phyloP scores from a whole-genome alignment of 2,888 invertebrate genomes.

The Polyploca ridens region DNA sequence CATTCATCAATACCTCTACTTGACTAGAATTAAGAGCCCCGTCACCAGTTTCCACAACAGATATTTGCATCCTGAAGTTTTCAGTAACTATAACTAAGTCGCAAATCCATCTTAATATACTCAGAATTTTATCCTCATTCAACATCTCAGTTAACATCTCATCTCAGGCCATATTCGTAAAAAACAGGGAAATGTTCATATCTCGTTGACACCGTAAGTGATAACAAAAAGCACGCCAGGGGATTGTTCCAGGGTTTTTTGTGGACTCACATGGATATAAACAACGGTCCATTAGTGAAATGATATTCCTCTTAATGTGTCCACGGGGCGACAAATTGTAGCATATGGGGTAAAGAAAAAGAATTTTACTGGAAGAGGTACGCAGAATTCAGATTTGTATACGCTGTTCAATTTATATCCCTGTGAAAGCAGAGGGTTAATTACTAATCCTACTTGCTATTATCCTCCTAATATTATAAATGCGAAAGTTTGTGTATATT shows the following conservation, averaged over 20 bases:
- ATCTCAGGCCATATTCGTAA: neutral
- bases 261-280: slow-evolving; percentile 47
- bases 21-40: neutral
- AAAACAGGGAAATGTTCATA: neutral
- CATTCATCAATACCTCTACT: too few species aligned
- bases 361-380: slow-evolving; percentile 34
- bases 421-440: too few species aligned
- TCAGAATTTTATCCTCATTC: neutral
- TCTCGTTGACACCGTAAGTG: slow-evolving; percentile 1
- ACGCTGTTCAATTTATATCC: too few species aligned
- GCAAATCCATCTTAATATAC: neutral
- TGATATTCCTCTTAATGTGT: slow-evolving; percentile 75
- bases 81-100: neutral
- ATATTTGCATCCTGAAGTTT: neutral
- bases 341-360: slow-evolving; percentile 42
- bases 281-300: slow-evolving; percentile 75
- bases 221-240: slow-evolving; percentile 5
- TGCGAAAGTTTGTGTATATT: too few species aligned
- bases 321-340: slow-evolving; percentile 62
- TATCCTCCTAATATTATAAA: too few species aligned
- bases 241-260: slow-evolving; percentile 30
- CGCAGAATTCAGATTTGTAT: neutral
- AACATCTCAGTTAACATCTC: neutral
- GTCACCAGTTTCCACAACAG: neutral
- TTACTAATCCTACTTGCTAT: too few species aligned